Evolutionary conservation across 2,113 vertebrate genomes (phyloP), one percentile per base, ranked within the genome.

Genomic region (Cinclus mexicanus): DNA sequence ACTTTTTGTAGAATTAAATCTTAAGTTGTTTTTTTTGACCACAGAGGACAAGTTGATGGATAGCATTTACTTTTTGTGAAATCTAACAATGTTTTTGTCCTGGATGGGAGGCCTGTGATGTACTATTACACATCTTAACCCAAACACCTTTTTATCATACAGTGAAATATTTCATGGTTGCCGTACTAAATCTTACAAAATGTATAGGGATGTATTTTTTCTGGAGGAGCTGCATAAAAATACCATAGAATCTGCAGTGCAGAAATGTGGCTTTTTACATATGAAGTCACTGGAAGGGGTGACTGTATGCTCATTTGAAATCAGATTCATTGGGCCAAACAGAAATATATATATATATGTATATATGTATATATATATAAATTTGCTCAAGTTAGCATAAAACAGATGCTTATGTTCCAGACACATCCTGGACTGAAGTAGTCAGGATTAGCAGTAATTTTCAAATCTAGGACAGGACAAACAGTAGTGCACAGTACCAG

Each of bases 61-160:
- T 91, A 59, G 68, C 93, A 95, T 92, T 94, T 83, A 79, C 68
- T 60, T 95, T 88, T 81, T 93, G 47, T 93, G 83, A 96, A 96
- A 87, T 86, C 42, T 90, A 79, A 68, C n/a, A 59, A 26, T 35
- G 2, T 1, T 94, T 83, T 81, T 65, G 47, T 86, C 81, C 28
- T 37, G 35, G 57, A 83, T 22, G 23, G 39, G 53, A 76, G 87
- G n/a, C 7, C 31, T 88, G 39, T 77, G 44, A 56, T 89, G 9
- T 35, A 74, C 61, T 80, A 78, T 35, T 39, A 35, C 23, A 50
- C 16, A 22, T 47, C 19, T 91, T 74, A 89, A 42, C 21, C 5
- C 46, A 82, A 63, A 57, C 28, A 50, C 11, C 16, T 89, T 84
- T 94, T 91, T 59, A 50, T 83, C 39, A 50, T 78, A 64, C 12